Evolutionary conservation across 2,113 vertebrate species (phyloP).

Genomic region (Scophthalmus maximus): DNA sequence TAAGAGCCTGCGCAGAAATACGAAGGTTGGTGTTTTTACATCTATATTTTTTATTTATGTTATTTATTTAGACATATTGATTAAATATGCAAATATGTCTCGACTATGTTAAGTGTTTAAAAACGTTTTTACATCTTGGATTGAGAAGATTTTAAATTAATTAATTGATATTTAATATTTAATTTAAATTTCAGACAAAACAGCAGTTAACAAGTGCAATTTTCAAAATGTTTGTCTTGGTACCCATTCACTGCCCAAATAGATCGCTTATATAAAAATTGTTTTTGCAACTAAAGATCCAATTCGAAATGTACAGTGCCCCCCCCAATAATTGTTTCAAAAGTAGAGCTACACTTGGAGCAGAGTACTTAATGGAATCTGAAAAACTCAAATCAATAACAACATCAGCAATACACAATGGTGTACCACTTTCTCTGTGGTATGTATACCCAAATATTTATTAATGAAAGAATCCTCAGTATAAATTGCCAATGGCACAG

Average conservation of each 20-base stretch:
- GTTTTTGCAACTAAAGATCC: background rate
- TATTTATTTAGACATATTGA: background rate
- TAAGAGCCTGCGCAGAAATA: slow-evolving; percentile 89
- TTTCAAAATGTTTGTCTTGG: background rate
- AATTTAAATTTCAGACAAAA: too few species aligned
- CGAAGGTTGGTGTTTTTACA: slow-evolving; percentile 85
- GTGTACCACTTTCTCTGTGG: too few species aligned
- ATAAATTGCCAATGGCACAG: slow-evolving; percentile 28
- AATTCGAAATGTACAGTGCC: background rate
- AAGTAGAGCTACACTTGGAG: too few species aligned
- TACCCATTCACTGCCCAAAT: background rate
- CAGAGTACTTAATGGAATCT: too few species aligned
- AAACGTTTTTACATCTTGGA: background rate
- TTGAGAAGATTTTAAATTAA: background rate
- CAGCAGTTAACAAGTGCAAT: too few species aligned
- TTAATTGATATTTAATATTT: background rate
- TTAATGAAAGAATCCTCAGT: background rate
- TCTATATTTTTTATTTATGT: slow-evolving; percentile 10
- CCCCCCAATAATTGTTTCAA: too few species aligned
- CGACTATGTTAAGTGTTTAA: background rate
- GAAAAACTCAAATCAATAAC: too few species aligned
- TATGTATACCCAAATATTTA: background rate
- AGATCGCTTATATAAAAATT: too few species aligned
- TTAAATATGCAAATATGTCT: background rate
- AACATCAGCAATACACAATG: too few species aligned